A percentile compares a stretch with the other conserved stretches of the same genome.
Conservation (phyloP, 2,888 invertebrate species). For the Meloe dianella region DNA sequence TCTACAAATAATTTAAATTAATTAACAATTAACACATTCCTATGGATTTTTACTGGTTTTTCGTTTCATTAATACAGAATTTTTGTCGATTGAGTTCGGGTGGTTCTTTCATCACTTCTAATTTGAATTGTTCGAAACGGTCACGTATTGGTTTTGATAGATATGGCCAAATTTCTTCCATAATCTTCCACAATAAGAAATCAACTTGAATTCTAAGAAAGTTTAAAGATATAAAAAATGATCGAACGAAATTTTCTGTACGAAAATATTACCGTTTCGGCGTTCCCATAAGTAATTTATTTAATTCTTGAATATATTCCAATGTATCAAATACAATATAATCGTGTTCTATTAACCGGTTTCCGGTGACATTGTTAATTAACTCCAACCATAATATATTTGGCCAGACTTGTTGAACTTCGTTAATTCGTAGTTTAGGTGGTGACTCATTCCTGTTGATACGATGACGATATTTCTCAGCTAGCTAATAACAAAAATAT, state of each 20-base stretch:
- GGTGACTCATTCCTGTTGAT: conserved; percentile 5
- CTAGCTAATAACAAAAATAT: not conserved
- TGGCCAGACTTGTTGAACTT: conserved; percentile 22
- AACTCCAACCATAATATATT: conserved; percentile 26
- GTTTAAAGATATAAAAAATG: conserved; percentile 8
- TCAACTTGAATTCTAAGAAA: conserved; percentile 44
- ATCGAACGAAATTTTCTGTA: not conserved
- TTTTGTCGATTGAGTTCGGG: conserved; percentile 34
- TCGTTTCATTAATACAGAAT: conserved; percentile 39
- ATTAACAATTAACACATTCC: conserved; percentile 17
- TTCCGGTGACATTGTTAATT: conserved; percentile 25
- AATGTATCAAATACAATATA: conserved; percentile 22
- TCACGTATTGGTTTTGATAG: conserved; percentile 39
- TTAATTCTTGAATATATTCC: conserved; percentile 25
- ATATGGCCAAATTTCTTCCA: conserved; percentile 42
- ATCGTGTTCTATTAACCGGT: conserved; percentile 18
- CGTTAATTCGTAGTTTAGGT: conserved; percentile 14
- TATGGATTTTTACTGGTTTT: conserved; percentile 38
- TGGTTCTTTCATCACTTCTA: conserved; percentile 15
- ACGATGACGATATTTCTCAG: not conserved
- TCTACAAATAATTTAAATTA: conserved; percentile 36
- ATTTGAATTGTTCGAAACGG: conserved; percentile 33
- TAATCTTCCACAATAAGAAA: conserved; percentile 46
- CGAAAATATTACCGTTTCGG: conserved; percentile 26
- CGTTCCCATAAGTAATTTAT: conserved; percentile 21